Conservation (phyloP, 2,113 vertebrate species). For the Rynchops niger region DNA sequence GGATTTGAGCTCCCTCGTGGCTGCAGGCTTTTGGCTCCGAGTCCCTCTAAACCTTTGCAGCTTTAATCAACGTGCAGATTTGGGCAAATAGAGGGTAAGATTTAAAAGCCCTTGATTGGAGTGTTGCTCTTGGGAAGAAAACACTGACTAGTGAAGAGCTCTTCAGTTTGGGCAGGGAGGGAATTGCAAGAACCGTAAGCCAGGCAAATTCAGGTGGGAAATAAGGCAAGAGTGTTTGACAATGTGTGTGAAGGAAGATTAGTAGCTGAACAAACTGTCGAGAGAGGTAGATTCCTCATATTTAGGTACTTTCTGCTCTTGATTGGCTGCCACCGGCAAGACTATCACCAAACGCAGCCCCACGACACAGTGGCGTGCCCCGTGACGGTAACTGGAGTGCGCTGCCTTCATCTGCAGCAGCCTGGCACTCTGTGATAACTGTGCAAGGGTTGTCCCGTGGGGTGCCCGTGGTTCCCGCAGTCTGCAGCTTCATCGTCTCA, state of each 20-base stretch:
- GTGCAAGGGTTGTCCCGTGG: background rate
- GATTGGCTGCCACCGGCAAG: background rate
- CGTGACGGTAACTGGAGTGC: accelerated
- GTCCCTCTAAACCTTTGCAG: background rate
- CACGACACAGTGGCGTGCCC: background rate
- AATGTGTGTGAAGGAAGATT: background rate
- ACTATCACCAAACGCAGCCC: background rate
- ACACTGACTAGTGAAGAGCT: background rate
- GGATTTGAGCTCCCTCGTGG: background rate
- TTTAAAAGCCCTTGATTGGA: background rate
- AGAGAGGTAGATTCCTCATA: background rate
- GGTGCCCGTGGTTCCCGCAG: background rate
- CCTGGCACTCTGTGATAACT: background rate
- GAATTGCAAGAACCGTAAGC: background rate
- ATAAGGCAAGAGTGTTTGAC: background rate
- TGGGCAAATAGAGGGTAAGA: background rate
- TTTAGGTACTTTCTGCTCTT: background rate
- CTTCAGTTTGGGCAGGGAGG: background rate
- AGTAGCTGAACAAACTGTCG: background rate
- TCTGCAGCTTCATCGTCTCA: background rate
- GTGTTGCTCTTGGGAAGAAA: background rate
- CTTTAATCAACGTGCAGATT: background rate
- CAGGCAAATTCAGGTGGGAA: background rate
- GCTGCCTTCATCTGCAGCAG: background rate
- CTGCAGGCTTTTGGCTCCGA: background rate